phyloP scores from a whole-genome alignment of 2,797 vertebrate species.

The Phoxinus dragarum region DNA sequence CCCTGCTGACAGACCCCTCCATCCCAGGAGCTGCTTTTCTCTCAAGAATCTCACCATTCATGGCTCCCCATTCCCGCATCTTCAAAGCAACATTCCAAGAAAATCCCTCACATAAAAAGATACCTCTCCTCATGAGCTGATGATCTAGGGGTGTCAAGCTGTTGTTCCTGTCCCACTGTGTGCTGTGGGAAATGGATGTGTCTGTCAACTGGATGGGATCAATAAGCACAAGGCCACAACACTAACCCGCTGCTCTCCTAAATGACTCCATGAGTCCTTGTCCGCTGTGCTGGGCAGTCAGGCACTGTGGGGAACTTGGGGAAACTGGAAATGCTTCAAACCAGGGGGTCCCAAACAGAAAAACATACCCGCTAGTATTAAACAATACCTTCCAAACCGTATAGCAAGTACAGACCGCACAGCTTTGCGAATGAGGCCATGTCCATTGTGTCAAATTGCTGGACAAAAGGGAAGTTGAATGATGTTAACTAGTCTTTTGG shows the following conservation, averaged over 20 bases:
- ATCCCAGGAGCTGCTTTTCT: constrained; percentile 45
- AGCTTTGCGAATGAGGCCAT: constrained; percentile 27
- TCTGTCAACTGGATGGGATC: constrained; percentile 43
- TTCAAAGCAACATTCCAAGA: constrained; percentile 38
- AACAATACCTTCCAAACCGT: constrained; percentile 49
- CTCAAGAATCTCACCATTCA: constrained; percentile 53
- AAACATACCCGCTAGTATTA: constrained; percentile 57
- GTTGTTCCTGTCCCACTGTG: constrained; percentile 33
- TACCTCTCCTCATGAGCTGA: constrained; percentile 21
- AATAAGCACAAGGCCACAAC: constrained; percentile 50
- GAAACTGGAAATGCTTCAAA: constrained; percentile 57
- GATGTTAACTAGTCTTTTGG: constrained; percentile 48
- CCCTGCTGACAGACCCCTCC: constrained; percentile 47
- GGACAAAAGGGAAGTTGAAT: constrained; percentile 44
- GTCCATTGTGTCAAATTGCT: constrained; percentile 9
- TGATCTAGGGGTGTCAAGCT: constrained; percentile 21
- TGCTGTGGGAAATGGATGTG: constrained; percentile 46
- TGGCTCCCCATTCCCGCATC: constrained; percentile 38
- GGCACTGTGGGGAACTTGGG: constrained; percentile 48
- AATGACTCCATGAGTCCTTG: constrained; percentile 52
- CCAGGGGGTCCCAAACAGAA: constrained; percentile 58
- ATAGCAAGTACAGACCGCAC: constrained; percentile 30
- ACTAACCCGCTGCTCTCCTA: constrained; percentile 39
- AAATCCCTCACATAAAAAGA: constrained; percentile 45
- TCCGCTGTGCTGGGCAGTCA: constrained; percentile 41